Conservation (phyloP, 64 coral and sea anemone species). For the Porites lutea region DNA sequence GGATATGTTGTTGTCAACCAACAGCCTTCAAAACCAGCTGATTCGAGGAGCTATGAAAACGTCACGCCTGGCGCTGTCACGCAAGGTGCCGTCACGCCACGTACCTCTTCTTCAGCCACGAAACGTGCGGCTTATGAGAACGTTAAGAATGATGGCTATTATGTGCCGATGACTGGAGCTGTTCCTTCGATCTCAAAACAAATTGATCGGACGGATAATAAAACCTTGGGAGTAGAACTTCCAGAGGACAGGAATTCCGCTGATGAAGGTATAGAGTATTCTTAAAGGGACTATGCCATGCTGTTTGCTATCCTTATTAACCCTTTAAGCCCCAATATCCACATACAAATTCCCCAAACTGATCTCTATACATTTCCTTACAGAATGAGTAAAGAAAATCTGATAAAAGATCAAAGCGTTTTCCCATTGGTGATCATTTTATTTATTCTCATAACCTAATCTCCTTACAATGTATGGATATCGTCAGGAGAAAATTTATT, state of each 20-base stretch:
- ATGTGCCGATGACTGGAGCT: constrained; percentile 24
- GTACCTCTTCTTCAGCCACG: background rate
- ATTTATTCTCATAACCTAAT: too few species aligned
- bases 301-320: too few species aligned
- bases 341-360: background rate
- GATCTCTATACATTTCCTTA: too few species aligned
- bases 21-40: constrained; percentile 16
- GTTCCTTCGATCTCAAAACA: background rate
- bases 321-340: background rate
- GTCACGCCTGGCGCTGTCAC: constrained; percentile 14
- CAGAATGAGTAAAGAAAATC: too few species aligned
- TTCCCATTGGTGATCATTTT: too few species aligned
- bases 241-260: background rate
- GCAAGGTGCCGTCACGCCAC: background rate
- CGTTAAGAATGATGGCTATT: background rate
- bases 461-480: too few species aligned
- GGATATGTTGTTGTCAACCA: constrained; percentile 51
- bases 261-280: background rate
- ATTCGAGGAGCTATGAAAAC: constrained; percentile 59
- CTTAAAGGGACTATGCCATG: too few species aligned
- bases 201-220: background rate
- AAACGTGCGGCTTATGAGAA: background rate
- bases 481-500: too few species aligned
- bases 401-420: too few species aligned
- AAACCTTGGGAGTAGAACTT: background rate